Evolutionary conservation across 2,797 vertebrate species (phyloP), one percentile per base, ranked within the genome.

Genomic region (Pangasius djambal): DNA sequence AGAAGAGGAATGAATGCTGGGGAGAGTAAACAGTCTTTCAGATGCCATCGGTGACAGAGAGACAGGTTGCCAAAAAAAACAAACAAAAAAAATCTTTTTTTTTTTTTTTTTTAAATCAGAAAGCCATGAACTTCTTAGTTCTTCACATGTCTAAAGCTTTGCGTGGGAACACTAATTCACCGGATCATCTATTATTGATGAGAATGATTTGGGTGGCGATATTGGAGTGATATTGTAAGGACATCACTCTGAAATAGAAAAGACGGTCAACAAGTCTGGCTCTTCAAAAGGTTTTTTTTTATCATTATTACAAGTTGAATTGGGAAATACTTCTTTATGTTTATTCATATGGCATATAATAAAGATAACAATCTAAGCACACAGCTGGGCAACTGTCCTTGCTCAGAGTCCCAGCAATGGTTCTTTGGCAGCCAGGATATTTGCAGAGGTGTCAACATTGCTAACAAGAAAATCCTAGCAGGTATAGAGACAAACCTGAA

Each of bases 1-100:
- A 37, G 50, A 44, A 78, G 86, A 84, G 81, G 50, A 50, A 69
- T 69, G 72, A 63, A 59, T 89, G 79, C 63, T 84, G 48, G 9
- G 59, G 70, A 89, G 61, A 87, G 81, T 69, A 87, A 89, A 85
- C 70, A 85, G 59, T 84, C 50, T 77, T 83, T 87, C 50, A 89
- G 86, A 84, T 89, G 86, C 28, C 69, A 89, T 89, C 86, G 12
- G 79, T 13, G 79, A 57, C 31, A 25, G 77, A 37, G 28, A 86
- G 74, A 75, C 67, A 50, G 85, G 78, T 67, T 12, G 85, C 75
- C 55, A 52, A 78, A 77, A 69, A 59, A 28, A 28, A 57, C 3
- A 37, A 12, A 20, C 7, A 65, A 85, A 69, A 34, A 34, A 34
- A 72, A 31, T 34, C 34, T 34, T 34, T 6, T 44, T 44, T 44